These are phyloP conservation scores for Machaerirhynchus nigripectus DNA, from an alignment of 2,113 vertebrate species.

Conservation along the genomic window DNA sequence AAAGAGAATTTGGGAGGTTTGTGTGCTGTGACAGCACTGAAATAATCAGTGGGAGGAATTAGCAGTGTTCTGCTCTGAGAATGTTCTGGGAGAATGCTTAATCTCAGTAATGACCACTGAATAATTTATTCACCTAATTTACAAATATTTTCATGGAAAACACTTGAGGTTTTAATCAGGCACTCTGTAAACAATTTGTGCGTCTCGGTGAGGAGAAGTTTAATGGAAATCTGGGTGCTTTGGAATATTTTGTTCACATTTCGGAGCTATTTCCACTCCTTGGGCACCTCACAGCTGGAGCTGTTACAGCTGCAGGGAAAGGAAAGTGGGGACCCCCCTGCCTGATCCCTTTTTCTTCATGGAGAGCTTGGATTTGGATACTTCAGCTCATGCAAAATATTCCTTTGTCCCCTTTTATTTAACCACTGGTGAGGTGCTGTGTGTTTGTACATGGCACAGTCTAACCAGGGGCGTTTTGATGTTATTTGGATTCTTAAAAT, in stretches of 20 bases:
- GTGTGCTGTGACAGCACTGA: not conserved
- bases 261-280: not conserved
- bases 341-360: fast-evolving
- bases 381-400: not conserved
- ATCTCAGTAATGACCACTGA: not conserved
- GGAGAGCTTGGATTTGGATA: not conserved
- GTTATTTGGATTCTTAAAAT: not conserved
- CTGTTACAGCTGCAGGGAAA: fast-evolving
- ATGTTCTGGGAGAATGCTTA: not conserved
- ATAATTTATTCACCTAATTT: conserved; percentile 14
- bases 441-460: fast-evolving
- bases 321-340: not conserved
- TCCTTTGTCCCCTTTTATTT: not conserved
- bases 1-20: not conserved
- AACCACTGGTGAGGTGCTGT: not conserved
- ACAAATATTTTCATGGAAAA: not conserved
- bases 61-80: not conserved
- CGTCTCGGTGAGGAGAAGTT: not conserved
- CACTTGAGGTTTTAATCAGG: not conserved
- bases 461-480: not conserved
- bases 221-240: not conserved
- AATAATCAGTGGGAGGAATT: not conserved
- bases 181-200: not conserved
- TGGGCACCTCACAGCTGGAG: not conserved
- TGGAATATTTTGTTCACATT: not conserved